Base-by-base conservation (phyloP, 1,140 invertebrate species). In the Drosophila pruinosa region DNA sequence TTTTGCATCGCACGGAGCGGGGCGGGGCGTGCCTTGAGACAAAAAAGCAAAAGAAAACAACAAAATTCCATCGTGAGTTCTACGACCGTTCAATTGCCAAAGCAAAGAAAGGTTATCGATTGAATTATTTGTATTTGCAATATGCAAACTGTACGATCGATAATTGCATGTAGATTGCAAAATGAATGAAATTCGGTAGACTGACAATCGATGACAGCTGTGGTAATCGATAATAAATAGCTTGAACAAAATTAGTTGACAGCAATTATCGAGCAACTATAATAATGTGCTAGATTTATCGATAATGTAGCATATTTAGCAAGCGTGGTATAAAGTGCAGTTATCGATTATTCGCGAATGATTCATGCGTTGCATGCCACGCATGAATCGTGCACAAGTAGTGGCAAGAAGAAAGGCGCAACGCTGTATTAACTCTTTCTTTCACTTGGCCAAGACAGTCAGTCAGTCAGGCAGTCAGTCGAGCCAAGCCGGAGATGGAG, bases 381-480 rank as follows among this genome's bases (percentile, higher is more conserved):
- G 41, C 54, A 48, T 17, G 43, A 21, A 10, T 17, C n/a, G 45
- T 14, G 26, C 31, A 12, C 22, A 24, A 31, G 28, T 28, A 15
- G 34, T 62, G 21, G 38, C 58, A 61, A 69, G 65, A 63, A 69
- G 65, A 69, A 69, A 69, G 65, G 65, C 50, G 26, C 43, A 17
- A n/a, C 7, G 15, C 22, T 39, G 34, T 58, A 47, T 71, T 43
- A 85, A 83, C 80, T 85, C 68, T 83, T 83, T 85, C 76, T 83
- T 83, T 83, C 68, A 76, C 63, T 75, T 85, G 80, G 67, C 72
- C 72, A 72, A 76, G 61, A 47, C 78, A 67, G 7, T 54, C 31
- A 54, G 19, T 58, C 31, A 63, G 50, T 63, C 10, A 70, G 39
- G 39, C 10, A 71, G 28, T 47, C 34, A 54, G 50, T 19, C 21